These are phyloP conservation scores for Odontomyia ornata DNA, from an alignment of 2,888 invertebrate genomes.

Conservation along the genomic window DNA sequence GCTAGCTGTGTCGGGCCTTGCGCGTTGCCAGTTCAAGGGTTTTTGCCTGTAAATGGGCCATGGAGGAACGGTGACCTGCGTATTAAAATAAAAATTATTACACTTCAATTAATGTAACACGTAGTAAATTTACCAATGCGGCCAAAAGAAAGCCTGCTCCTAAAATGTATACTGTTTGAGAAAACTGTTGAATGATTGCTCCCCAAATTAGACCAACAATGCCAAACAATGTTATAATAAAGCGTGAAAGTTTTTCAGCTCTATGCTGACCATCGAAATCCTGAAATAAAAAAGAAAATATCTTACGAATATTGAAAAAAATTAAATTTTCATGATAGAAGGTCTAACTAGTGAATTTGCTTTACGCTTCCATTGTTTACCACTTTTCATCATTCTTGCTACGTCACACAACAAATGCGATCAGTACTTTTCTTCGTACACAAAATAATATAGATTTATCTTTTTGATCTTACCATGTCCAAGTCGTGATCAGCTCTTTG, in stretches of 20 bases:
- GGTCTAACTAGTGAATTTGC: too few species aligned
- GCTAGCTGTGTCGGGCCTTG: conserved; percentile 66
- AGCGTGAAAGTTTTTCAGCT: conserved; percentile 88
- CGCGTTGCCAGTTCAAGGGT: conserved; percentile 90
- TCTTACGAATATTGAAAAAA: background rate
- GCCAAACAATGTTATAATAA: conserved; percentile 90
- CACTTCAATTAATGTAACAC: background rate
- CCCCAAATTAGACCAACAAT: conserved; percentile 92
- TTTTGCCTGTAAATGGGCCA: conserved; percentile 94
- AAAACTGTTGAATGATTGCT: conserved; percentile 93
- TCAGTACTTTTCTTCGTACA: too few species aligned
- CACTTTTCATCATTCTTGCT: too few species aligned
- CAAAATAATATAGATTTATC: too few species aligned
- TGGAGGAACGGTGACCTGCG: conserved; percentile 87
- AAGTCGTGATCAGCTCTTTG: too few species aligned
- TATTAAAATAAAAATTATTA: conserved; percentile 43
- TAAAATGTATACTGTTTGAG: conserved; percentile 91
- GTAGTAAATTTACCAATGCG: conserved; percentile 70
- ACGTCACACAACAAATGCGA: too few species aligned
- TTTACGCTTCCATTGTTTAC: too few species aligned
- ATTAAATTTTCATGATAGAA: background rate
- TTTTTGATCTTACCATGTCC: too few species aligned
- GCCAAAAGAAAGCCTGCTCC: conserved; percentile 91
- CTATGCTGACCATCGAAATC: conserved; percentile 91
- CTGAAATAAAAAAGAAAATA: conserved; percentile 62